These are phyloP conservation scores for Copsychus sechellarum DNA, from an alignment of 2,113 vertebrate species.

Conservation along the genomic window DNA sequence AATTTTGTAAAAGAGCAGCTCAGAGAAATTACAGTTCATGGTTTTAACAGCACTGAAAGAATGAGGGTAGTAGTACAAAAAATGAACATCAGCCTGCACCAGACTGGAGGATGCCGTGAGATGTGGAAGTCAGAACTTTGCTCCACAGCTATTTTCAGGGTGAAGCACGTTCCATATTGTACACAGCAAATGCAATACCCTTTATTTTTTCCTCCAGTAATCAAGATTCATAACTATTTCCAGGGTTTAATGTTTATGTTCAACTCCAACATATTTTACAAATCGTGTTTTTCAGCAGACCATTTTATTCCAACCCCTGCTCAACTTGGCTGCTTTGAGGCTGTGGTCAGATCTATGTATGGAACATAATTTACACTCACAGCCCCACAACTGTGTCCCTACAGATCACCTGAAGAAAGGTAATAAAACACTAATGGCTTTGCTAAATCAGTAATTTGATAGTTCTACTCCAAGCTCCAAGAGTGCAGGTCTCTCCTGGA, in stretches of 20 bases:
- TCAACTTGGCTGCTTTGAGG: background rate
- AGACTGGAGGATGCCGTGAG: background rate
- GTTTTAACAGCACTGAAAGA: background rate
- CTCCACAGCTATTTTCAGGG: background rate
- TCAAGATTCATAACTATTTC: background rate
- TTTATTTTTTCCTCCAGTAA: background rate
- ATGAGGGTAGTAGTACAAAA: background rate
- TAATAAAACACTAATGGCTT: constrained; percentile 10
- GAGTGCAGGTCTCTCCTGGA: background rate
- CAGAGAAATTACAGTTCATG: background rate
- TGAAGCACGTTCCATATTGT: background rate
- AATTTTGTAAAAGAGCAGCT: background rate
- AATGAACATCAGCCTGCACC: background rate
- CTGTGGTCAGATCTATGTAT: background rate
- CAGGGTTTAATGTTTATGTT: background rate
- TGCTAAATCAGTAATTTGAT: background rate
- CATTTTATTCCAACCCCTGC: background rate
- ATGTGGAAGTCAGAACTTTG: background rate
- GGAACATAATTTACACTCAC: background rate
- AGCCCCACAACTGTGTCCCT: background rate
- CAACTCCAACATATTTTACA: background rate
- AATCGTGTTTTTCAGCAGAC: background rate
- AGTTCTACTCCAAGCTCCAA: background rate
- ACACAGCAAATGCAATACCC: background rate
- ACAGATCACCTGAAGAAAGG: background rate